Base-by-base conservation (phyloP, 2,113 vertebrate genomes). In the Hippopotamus amphibius region DNA sequence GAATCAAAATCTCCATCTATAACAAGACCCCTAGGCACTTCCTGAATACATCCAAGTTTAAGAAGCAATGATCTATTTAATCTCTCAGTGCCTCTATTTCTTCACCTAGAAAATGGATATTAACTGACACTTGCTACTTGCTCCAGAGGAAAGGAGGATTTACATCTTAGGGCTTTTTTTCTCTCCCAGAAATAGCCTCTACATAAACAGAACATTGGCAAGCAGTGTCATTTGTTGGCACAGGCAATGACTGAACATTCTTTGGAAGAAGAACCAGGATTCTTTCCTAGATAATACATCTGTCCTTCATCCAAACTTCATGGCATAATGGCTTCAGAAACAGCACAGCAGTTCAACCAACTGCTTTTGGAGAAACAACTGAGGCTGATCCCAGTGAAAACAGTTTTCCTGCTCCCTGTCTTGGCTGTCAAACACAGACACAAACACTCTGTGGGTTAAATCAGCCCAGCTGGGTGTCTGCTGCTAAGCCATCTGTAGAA, bases 341-440 rank as follows among this genome's bases (percentile, higher is more conserved):
- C 77, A 80, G 95, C 13, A 6, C 33, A 96, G 91, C 96, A 30
- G 28, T 59, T 92, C 96, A 80, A 90, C 84, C 86, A 43, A 46
- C 68, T 79, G 93, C 92, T 83, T 94, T 65, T 77, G 88, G 93
- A 97, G 90, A 80, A 88, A 96, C 55, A 68, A 77, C 82, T n/a
- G 95, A 92, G 92, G 76, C 88, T 71, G 79, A 95, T 97, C 95
- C 95, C 87, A 77, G 30, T 72, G 95, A 92, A 96, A 97, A 97
- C 83, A 89, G 79, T 77, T 33, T 92, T 84, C 66, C 5, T 14
- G 94, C 93, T 95, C 96, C 96, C 94, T 88, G 96, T 97, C 97
- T 97, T 98, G 97, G 92, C 94, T 82, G 88, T 85, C 96, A 95
- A 95, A 69, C n/a, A 65, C 72, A 97, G 55, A 96, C 71, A 48